Conservation (phyloP, 2,888 invertebrate species). For the Sympetrum striolatum region DNA sequence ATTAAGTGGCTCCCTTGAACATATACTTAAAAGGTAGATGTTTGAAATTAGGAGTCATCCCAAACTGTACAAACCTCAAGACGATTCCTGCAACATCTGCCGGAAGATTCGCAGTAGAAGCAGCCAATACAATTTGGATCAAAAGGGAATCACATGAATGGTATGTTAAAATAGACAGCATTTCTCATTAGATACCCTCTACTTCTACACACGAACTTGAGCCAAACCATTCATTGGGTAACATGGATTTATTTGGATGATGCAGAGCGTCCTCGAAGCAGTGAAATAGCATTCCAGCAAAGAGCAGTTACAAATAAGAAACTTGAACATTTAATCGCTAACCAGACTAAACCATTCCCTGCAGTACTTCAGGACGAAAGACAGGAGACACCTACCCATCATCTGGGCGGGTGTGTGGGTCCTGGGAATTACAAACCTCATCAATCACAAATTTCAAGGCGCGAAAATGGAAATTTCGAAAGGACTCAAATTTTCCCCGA, state of each 20-base stretch:
- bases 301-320: neutral
- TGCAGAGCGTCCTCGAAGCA: neutral
- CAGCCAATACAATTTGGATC: neutral
- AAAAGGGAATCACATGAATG: neutral
- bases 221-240: neutral
- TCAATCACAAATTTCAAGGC: too few species aligned
- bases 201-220: neutral
- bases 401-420: too few species aligned
- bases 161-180: neutral
- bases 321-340: neutral
- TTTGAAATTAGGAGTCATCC: neutral
- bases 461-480: too few species aligned
- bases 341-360: neutral
- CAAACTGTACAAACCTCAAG: neutral
- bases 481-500: too few species aligned
- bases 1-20: neutral
- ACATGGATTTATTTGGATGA: neutral
- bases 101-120: neutral
- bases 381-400: too few species aligned
- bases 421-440: too few species aligned
- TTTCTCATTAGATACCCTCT: neutral
- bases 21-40: neutral
- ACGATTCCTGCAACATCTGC: neutral
- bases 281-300: neutral
- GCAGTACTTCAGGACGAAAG: neutral